Evolutionary conservation across 2,888 invertebrate genomes (phyloP).

Genomic region (Argyra leucocephala): DNA sequence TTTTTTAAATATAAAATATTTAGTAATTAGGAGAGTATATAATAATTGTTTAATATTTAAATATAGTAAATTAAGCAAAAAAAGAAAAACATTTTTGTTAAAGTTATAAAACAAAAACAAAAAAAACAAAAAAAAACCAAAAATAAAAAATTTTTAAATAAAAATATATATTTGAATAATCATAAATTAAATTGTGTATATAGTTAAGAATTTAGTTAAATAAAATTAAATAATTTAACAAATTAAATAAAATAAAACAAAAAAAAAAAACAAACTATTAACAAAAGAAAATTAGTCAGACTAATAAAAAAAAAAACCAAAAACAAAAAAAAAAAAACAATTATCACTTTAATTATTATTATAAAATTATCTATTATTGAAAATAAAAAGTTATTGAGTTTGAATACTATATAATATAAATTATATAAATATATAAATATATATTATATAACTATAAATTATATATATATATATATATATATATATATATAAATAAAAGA

Average conservation of each 20-base stretch:
- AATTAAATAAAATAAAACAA: neutral
- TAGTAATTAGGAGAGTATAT: no score
- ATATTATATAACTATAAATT: neutral
- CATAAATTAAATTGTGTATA: neutral
- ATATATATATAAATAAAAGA: neutral
- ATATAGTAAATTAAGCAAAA: neutral
- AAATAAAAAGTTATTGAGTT: conserved; percentile 2
- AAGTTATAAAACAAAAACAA: neutral
- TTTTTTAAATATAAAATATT: no score
- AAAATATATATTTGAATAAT: neutral
- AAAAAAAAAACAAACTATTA: neutral
- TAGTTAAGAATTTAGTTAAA: neutral
- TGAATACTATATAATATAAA: neutral
- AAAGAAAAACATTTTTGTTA: neutral
- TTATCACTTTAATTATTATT: conserved; percentile 6
- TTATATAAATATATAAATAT: neutral
- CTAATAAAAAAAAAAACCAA: neutral
- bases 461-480: neutral
- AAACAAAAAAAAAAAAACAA: neutral
- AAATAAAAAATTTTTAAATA: neutral
- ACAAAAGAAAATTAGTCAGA: neutral
- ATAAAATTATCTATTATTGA: neutral
- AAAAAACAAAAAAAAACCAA: neutral
- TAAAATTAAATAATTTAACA: neutral
- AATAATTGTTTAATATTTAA: no score